Conservation (phyloP, 2,113 vertebrate genomes). For the Suricata suricatta region DNA sequence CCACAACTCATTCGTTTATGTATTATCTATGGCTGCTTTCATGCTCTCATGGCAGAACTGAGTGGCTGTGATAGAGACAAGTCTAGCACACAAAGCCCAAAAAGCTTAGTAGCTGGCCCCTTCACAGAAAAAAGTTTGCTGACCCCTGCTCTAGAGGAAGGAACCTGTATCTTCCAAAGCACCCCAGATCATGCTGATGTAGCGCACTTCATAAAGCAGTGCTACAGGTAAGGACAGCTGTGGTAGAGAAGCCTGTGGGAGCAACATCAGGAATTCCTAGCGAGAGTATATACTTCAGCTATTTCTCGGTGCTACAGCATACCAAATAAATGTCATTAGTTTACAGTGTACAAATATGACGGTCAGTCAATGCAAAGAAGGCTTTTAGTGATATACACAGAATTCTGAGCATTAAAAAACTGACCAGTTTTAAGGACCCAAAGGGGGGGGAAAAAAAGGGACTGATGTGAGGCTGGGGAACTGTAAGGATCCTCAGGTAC, state of each 20-base stretch:
- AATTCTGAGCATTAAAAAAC: slow-evolving; percentile 22
- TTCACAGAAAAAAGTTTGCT: slow-evolving; percentile 4
- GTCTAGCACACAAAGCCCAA: slow-evolving; percentile 14
- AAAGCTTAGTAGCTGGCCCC: slow-evolving; percentile 15
- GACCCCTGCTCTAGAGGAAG: neutral
- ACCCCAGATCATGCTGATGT: neutral
- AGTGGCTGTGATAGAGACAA: neutral
- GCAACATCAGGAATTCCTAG: slow-evolving; percentile 21
- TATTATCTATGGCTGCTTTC: slow-evolving; percentile 2
- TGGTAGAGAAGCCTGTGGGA: neutral
- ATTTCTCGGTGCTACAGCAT: neutral
- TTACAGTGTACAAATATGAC: neutral
- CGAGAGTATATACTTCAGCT: neutral
- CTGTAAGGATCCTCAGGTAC: neutral
- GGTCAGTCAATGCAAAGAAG: neutral
- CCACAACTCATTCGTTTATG: neutral
- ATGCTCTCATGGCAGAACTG: neutral
- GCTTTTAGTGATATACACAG: neutral
- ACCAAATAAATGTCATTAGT: slow-evolving; percentile 38
- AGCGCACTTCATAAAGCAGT: neutral
- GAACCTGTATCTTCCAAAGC: slow-evolving; percentile 28
- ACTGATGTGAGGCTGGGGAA: neutral
- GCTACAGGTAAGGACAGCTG: neutral
- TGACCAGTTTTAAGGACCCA: slow-evolving; percentile 8
- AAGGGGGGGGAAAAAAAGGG: neutral